A percentile compares a stretch with the other conserved stretches of the same genome.
These are phyloP conservation scores for Ataeniobius toweri DNA, from an alignment of 2,797 vertebrate species.

Conservation along the genomic window DNA sequence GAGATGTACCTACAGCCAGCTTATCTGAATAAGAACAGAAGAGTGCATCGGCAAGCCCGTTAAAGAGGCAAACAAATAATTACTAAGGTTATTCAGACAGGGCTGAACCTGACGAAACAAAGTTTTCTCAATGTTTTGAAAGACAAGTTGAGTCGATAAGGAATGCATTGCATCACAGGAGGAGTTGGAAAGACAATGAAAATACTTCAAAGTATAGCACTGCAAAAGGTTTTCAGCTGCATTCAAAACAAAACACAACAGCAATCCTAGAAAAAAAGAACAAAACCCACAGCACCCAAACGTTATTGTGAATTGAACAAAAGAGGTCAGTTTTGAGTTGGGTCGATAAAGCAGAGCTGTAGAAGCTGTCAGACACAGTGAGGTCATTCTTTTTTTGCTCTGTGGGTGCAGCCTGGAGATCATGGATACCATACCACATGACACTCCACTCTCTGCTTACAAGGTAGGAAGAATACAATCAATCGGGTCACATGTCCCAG, in stretches of 20 bases:
- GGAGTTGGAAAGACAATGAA: constrained; percentile 61
- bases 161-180: constrained; percentile 81
- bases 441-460: constrained; percentile 64
- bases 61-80: constrained; percentile 67
- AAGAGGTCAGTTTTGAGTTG: constrained; percentile 63
- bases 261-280: constrained; percentile 30
- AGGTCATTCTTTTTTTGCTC: constrained; percentile 17
- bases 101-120: constrained; percentile 59
- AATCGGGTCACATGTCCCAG: constrained; percentile 87
- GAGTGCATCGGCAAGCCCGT: constrained; percentile 57
- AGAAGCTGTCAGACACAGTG: constrained; percentile 32
- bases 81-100: constrained; percentile 63
- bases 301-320: constrained; percentile 44
- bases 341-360: constrained; percentile 28
- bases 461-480: constrained; percentile 84
- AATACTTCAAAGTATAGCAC: constrained; percentile 54
- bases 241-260: constrained; percentile 51
- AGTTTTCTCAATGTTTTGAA: constrained; percentile 70
- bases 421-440: constrained; percentile 40
- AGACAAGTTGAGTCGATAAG: constrained; percentile 68
- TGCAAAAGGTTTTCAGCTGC: constrained; percentile 37
- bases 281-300: constrained; percentile 43
- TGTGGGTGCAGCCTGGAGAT: constrained; percentile 16
- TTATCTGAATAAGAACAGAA: constrained; percentile 69
- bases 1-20: constrained; percentile 57